phyloP scores from a whole-genome alignment of 2,113 vertebrate genomes.

The Malurus melanocephalus region DNA sequence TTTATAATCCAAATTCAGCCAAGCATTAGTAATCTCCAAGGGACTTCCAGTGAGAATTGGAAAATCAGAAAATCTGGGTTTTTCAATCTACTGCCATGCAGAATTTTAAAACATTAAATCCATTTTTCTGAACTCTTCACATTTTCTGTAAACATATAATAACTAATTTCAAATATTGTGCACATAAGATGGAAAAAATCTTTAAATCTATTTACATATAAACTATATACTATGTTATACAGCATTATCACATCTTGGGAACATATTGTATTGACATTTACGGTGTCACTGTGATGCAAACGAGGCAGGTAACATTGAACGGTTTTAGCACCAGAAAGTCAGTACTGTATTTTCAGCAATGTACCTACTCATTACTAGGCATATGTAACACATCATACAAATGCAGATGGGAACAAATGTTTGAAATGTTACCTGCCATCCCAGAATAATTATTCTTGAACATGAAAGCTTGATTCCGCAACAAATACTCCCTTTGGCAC shows the following conservation, averaged over 20 bases:
- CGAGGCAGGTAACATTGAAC: not conserved
- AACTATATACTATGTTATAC: not conserved
- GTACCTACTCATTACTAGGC: not conserved
- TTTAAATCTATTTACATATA: not conserved
- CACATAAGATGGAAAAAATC: not conserved
- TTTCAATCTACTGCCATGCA: not conserved
- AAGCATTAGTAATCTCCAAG: not conserved
- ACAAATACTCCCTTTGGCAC: not conserved
- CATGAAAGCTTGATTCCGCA: not conserved
- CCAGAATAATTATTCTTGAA: not conserved
- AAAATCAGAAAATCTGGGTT: not conserved
- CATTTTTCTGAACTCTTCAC: not conserved
- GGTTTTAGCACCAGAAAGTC: conserved; percentile 16
- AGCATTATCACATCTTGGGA: not conserved
- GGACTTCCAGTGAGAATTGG: not conserved
- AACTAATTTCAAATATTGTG: not conserved
- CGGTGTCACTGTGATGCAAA: not conserved
- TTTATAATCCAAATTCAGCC: not conserved
- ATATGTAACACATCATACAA: not conserved
- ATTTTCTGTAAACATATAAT: not conserved
- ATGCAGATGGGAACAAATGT: not conserved
- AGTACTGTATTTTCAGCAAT: not conserved
- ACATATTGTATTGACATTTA: not conserved
- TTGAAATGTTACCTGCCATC: not conserved
- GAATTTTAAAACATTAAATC: not conserved